Base-by-base conservation (phyloP, 2,797 vertebrate genomes). In the Anas georgica region DNA sequence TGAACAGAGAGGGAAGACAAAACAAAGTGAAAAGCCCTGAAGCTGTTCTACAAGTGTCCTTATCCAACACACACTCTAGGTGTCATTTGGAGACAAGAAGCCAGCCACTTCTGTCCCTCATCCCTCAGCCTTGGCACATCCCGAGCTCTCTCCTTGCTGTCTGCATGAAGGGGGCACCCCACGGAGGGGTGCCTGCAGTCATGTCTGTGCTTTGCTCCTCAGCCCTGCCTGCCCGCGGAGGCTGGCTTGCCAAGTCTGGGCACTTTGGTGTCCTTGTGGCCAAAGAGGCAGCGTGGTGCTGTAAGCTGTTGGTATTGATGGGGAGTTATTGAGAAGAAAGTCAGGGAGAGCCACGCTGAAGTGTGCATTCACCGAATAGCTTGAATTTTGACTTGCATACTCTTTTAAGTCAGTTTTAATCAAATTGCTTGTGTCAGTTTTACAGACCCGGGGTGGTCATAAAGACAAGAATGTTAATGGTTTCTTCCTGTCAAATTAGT, bases 401-500 rank as follows among this genome's bases (percentile, higher is more conserved):
- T 84, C 35, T 76, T 88, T 89, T 60, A 35, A 64, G 25, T 21
- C 31, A 50, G 54, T 37, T 45, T 87, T 59, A 69, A 75, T 77
- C 41, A 67, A 93, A 69, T 29, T 29, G 23, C 5, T 3, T 60
- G 37, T 69, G 50, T 91, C 60, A 60, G 41, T 62, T 70, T 85
- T 74, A 74, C 39, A 76, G 74, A 72, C 23, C 33, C 31, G 22
- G 33, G 45, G 52, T 91, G 86, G 80, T 75, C 85, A 41, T 68
- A 86, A 84, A 72, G 63, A 37, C 37, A 90, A 64, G 60, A 67
- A 72, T n/a, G 60, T 62, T 93, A 50, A 90, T 64, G 50, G 41
- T 37, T 84, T 79, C 54, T 93, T 94, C 67, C 69, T 91, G 66
- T 92, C 73, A 86, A 72, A 83, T 83, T 78, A 31, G 46, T 90